Base-by-base conservation (phyloP, 1,140 invertebrate species). In the Lepidurus apus region DNA sequence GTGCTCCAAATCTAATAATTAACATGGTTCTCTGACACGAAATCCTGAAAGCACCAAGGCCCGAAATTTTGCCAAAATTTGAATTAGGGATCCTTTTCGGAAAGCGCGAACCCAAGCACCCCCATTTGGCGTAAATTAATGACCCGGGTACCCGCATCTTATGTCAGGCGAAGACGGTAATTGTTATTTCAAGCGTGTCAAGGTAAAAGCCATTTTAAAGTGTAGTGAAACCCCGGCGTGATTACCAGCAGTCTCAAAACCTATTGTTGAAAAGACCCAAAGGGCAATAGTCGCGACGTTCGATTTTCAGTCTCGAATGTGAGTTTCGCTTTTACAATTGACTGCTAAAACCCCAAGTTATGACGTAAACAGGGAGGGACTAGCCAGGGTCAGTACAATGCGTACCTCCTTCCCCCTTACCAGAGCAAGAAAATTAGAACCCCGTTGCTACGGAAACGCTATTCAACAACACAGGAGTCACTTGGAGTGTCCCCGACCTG, bases 401-500 rank as follows among this genome's bases (percentile, higher is more conserved):
- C 53, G 53, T 65, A n/a, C 53, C 53, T 7, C 21, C 21, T 65
- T 21, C 21, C n/a, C n/a, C 53, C 53, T 65, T 65, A 4, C 13
- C 53, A 9, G 13, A 17, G 1, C 13, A 65, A 21, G 34, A 34
- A 65, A 65, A 65, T 13, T 65, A 65, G 53, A 65, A 7, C 53
- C 13, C 53, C 4, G 45, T 65, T 17, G n/a, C 53, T 65, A 65
- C 0, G 53, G 53, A 65, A 65, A 65, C 53, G 53, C 17, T 21
- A 65, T 65, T 65, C 53, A 65, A 65, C 53, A 65, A 65, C 53
- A 65, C 53, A 34, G 53, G 53, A 65, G 21, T 65, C n/a, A 9
- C 53, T 65, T n/a, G 17, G 17, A 9, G 21, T 13, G 53, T 8
- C 8, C 8, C 53, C 53, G 21, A 65, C 21, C 21, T 21, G 8